A percentile compares a stretch with the other conserved stretches of the same genome.
Conservation (phyloP, 2,113 vertebrate species). For the Leuciscus idus region DNA sequence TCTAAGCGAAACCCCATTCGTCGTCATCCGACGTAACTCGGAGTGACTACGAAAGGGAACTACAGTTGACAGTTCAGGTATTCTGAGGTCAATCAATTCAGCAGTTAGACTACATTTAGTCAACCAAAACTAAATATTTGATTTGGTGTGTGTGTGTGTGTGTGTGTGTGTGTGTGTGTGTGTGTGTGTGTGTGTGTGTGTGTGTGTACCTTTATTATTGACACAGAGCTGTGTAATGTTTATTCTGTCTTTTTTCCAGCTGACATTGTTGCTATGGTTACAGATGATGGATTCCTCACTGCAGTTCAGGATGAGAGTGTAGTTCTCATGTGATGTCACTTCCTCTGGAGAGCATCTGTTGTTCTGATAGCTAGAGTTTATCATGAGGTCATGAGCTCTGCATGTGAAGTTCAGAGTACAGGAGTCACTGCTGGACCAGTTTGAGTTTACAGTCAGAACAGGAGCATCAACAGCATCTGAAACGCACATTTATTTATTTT, state of each 20-base stretch:
- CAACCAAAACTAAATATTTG: background rate
- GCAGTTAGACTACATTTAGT: background rate
- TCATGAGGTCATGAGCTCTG: background rate
- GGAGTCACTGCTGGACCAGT: background rate
- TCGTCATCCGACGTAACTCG: too few relatives aligned
- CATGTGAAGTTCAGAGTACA: slow-evolving; percentile 6
- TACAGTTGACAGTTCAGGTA: background rate
- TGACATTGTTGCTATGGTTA: slow-evolving; percentile 42
- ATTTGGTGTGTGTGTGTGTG: background rate
- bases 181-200: background rate
- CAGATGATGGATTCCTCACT: slow-evolving; percentile 15
- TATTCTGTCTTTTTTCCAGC: background rate
- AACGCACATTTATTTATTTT: background rate
- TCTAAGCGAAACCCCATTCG: too few relatives aligned
- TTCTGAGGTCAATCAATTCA: background rate
- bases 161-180: background rate
- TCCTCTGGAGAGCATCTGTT: background rate
- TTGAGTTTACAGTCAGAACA: background rate
- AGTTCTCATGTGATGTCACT: background rate
- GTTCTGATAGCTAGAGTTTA: background rate
- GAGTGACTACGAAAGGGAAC: too few relatives aligned
- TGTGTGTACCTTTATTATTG: background rate
- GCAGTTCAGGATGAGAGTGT: background rate
- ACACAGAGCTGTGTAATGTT: background rate
- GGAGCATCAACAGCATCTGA: background rate